Evolutionary conservation across 2,113 vertebrate species (phyloP).

Genomic region (Python bivittatus): DNA sequence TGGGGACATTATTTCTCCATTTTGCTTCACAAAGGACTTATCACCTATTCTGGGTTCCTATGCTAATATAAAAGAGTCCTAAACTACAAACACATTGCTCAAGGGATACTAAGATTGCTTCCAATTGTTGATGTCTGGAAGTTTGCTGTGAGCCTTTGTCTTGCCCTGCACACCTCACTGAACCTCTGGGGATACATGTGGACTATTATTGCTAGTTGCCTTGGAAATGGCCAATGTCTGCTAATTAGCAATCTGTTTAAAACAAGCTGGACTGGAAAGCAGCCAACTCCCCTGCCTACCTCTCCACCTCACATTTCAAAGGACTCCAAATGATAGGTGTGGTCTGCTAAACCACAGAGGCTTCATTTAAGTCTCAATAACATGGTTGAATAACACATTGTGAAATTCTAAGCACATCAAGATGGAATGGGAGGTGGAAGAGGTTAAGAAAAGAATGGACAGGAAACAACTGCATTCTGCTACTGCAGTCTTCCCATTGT

Average conservation of each 20-base stretch:
- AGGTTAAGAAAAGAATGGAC: not conserved
- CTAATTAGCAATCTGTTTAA: conserved; percentile 30
- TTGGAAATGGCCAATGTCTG: conserved; percentile 18
- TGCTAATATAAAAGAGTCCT: not conserved
- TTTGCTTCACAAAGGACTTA: not conserved
- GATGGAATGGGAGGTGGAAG: not conserved
- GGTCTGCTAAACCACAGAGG: not conserved
- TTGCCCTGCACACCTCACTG: conserved; percentile 5
- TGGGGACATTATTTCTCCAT: not conserved
- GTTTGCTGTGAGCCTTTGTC: conserved; percentile 3
- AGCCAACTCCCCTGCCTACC: not conserved
- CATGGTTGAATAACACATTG: not conserved
- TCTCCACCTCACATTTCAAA: conserved; percentile 7
- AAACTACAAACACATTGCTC: not conserved
- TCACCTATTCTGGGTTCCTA: not conserved
- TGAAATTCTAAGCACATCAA: not conserved
- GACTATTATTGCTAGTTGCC: conserved; percentile 15
- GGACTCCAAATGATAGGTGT: conserved; percentile 9
- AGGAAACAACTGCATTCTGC: not conserved
- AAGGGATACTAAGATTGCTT: not conserved
- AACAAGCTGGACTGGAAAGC: not conserved
- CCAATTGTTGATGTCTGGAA: not conserved
- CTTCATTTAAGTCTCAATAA: not conserved
- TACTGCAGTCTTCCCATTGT: not conserved
- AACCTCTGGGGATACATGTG: not conserved